phyloP scores from a whole-genome alignment of 2,888 invertebrate genomes.

The Drosophila anomelani region DNA sequence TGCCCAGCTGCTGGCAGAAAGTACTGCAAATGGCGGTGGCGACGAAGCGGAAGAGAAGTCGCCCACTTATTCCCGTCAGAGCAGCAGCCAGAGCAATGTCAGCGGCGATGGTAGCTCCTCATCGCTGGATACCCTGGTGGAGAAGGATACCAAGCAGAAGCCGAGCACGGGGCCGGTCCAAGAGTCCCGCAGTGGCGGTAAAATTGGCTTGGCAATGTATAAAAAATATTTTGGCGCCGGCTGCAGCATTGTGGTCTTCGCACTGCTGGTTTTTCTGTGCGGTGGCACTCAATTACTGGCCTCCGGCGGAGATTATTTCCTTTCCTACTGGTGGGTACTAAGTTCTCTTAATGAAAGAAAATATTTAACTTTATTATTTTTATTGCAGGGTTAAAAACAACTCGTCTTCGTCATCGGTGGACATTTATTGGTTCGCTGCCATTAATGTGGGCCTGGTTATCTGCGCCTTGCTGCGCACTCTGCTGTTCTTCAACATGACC shows the following conservation, averaged over 20 bases:
- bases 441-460: constrained; percentile 84
- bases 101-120: constrained; percentile 56
- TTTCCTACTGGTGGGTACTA: constrained; percentile 88
- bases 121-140: constrained; percentile 85
- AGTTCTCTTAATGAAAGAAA: rapidly evolving
- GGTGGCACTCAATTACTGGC: constrained; percentile 89
- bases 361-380: neutral
- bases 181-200: constrained; percentile 87
- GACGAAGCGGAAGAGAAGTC: constrained; percentile 29
- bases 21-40: constrained; percentile 64
- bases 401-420: constrained; percentile 55
- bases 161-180: constrained; percentile 80
- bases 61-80: constrained; percentile 63
- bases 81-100: constrained; percentile 66
- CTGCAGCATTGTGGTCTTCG: constrained; percentile 87
- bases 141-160: constrained; percentile 54
- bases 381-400: constrained; percentile 77
- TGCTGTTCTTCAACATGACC: constrained; percentile 86
- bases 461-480: constrained; percentile 82
- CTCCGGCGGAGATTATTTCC: constrained; percentile 91
- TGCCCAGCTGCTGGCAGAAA: constrained; percentile 88
- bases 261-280: constrained; percentile 87
- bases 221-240: constrained; percentile 89
- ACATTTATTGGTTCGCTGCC: constrained; percentile 85
- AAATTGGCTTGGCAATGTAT: constrained; percentile 87